These are phyloP conservation scores for Drosophila littoralis DNA, from an alignment of 1,140 invertebrate species.

Conservation along the genomic window DNA sequence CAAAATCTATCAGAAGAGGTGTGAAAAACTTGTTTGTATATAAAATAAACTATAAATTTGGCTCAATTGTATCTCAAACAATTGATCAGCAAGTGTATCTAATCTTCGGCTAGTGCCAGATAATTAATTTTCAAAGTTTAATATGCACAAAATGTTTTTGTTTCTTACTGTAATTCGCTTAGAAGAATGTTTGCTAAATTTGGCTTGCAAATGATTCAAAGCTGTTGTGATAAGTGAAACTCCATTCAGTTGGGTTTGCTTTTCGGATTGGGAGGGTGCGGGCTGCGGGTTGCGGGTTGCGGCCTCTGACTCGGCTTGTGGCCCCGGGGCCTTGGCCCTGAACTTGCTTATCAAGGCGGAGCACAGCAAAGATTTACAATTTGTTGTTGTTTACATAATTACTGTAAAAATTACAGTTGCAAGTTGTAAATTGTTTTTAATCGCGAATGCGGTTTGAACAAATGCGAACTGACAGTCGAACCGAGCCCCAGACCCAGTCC, in stretches of 20 bases:
- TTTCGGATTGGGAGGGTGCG: not conserved
- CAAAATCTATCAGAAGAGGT: too few relatives aligned
- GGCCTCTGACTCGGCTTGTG: constrained; percentile 17
- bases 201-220: constrained; percentile 72
- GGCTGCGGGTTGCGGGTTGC: constrained; percentile 7
- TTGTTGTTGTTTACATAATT: constrained; percentile 64
- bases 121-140: constrained; percentile 21
- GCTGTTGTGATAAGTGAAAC: constrained; percentile 43
- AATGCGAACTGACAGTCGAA: constrained; percentile 57
- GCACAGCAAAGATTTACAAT: constrained; percentile 27
- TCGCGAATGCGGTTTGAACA: constrained; percentile 45
- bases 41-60: too few relatives aligned
- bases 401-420: constrained; percentile 78
- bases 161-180: constrained; percentile 11
- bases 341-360: constrained; percentile 78
- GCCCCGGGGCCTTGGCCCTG: constrained; percentile 48
- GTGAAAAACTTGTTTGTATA: too few relatives aligned
- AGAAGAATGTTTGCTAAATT: constrained; percentile 69
- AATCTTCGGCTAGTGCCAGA: not conserved
- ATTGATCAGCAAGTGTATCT: not conserved
- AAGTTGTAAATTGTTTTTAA: constrained; percentile 57
- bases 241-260: constrained; percentile 27
- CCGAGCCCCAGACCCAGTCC: not conserved
- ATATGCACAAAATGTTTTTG: constrained; percentile 60
- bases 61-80: too few relatives aligned